Conservation (phyloP, 2,113 vertebrate genomes). For the Natator depressus region DNA sequence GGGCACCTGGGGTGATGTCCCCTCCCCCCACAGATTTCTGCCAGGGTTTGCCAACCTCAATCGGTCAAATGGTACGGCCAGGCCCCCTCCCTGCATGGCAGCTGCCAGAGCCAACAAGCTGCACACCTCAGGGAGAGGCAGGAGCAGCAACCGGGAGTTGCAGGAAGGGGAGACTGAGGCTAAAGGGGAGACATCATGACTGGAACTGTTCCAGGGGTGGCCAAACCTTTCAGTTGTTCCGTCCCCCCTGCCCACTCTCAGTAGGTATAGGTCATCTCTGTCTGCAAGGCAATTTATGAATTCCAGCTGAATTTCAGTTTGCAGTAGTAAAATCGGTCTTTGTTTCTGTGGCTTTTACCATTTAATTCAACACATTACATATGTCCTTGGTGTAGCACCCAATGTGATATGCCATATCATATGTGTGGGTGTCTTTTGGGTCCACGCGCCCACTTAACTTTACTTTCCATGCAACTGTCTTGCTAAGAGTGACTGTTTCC, state of each 20-base stretch:
- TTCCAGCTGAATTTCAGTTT: background rate
- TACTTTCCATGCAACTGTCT: too few relatives aligned
- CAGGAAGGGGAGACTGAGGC: background rate
- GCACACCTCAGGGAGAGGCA: too few relatives aligned
- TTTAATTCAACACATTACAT: background rate
- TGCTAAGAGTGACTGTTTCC: too few relatives aligned
- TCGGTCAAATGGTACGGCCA: too few relatives aligned
- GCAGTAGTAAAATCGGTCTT: too few relatives aligned
- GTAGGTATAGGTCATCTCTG: background rate
- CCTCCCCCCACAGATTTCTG: too few relatives aligned
- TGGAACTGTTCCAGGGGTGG: background rate
- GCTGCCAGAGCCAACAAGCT: too few relatives aligned
- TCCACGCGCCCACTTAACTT: background rate
- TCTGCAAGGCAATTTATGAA: background rate
- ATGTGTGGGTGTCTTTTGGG: background rate
- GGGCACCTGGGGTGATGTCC: too few relatives aligned
- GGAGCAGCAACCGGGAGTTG: background rate
- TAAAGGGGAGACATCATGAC: background rate
- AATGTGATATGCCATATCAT: background rate
- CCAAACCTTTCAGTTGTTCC: background rate
- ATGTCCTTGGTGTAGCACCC: background rate
- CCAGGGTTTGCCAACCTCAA: too few relatives aligned
- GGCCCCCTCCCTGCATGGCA: too few relatives aligned
- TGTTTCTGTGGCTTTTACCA: background rate
- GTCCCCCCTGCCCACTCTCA: too few relatives aligned